A percentile compares a stretch with the other conserved stretches of the same genome.
phyloP scores from a whole-genome alignment of 2,113 vertebrate species.

The Callospermophilus lateralis region DNA sequence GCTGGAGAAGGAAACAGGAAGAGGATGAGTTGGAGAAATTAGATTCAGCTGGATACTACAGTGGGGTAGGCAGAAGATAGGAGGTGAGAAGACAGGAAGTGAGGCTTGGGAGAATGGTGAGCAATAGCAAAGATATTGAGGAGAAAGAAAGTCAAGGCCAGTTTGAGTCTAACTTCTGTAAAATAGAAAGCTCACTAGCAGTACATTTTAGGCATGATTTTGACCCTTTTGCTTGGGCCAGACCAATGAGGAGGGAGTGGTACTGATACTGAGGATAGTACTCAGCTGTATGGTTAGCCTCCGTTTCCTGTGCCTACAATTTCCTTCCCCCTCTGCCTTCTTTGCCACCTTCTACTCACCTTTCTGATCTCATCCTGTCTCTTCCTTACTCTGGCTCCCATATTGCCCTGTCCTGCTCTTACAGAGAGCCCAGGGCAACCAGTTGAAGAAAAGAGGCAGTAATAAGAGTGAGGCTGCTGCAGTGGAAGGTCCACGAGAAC shows the following conservation, averaged over 20 bases:
- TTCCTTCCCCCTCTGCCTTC: neutral
- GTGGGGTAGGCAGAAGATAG: neutral
- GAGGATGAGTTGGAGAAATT: neutral
- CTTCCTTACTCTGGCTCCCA: neutral
- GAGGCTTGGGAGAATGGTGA: neutral
- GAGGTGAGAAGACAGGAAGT: neutral
- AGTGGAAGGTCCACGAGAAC: neutral
- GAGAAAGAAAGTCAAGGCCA: neutral
- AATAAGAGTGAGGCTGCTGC: neutral
- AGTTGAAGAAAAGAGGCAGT: neutral
- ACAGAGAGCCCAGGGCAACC: neutral
- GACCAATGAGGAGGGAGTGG: neutral
- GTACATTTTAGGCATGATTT: too few species aligned
- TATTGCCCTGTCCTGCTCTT: neutral
- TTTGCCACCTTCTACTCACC: neutral
- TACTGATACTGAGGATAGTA: neutral
- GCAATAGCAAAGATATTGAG: neutral
- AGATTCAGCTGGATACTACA: neutral
- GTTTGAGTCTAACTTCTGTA: neutral
- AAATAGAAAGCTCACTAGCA: neutral
- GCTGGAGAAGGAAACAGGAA: neutral
- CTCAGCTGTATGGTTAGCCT: rapidly evolving
- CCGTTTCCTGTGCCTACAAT: neutral
- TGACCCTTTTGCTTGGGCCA: neutral
- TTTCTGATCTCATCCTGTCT: neutral